Evolutionary conservation across 2,797 vertebrate species (phyloP).

Genomic region (Lophius americanus): DNA sequence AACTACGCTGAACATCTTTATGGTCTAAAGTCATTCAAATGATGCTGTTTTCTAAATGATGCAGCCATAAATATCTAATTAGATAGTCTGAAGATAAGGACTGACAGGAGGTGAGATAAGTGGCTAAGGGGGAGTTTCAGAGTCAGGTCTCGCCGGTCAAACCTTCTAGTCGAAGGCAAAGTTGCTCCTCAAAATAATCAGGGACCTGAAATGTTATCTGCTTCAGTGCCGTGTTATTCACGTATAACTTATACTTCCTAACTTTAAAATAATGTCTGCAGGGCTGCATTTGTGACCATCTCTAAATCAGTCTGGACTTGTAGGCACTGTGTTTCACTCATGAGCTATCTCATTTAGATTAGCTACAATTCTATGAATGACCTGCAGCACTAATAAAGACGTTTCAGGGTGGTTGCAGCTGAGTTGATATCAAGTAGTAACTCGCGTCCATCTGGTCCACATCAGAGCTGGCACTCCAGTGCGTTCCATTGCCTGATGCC

Average conservation of each 20-base stretch:
- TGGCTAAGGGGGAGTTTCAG: slow-evolving; percentile 44
- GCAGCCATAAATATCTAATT: slow-evolving; percentile 73
- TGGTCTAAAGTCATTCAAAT: slow-evolving; percentile 59
- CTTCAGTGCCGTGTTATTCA: slow-evolving; percentile 32
- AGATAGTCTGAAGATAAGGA: slow-evolving; percentile 70
- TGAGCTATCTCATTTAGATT: not conserved
- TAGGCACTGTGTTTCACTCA: not conserved
- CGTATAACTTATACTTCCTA: not conserved
- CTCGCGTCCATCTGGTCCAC: slow-evolving; percentile 53
- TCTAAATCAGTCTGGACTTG: not conserved
- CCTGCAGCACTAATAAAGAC: slow-evolving; percentile 11
- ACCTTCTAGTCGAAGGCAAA: slow-evolving; percentile 40
- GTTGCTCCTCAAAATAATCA: slow-evolving; percentile 45
- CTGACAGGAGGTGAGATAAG: slow-evolving; percentile 59
- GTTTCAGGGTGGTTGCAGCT: slow-evolving; percentile 1
- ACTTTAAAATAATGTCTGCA: not conserved
- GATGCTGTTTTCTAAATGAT: slow-evolving; percentile 41
- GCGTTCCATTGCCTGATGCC: slow-evolving; percentile 36
- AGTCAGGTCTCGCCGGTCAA: slow-evolving; percentile 64
- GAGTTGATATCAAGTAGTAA: slow-evolving; percentile 16
- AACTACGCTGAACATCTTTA: slow-evolving; percentile 60
- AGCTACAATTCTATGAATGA: slow-evolving; percentile 2
- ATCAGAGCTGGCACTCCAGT: slow-evolving; percentile 48
- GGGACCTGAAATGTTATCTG: slow-evolving; percentile 37
- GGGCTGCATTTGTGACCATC: not conserved